Evolutionary conservation across 2,797 vertebrate species (phyloP), one percentile per base, ranked within the genome.

Genomic region (Prunella strophiata): DNA sequence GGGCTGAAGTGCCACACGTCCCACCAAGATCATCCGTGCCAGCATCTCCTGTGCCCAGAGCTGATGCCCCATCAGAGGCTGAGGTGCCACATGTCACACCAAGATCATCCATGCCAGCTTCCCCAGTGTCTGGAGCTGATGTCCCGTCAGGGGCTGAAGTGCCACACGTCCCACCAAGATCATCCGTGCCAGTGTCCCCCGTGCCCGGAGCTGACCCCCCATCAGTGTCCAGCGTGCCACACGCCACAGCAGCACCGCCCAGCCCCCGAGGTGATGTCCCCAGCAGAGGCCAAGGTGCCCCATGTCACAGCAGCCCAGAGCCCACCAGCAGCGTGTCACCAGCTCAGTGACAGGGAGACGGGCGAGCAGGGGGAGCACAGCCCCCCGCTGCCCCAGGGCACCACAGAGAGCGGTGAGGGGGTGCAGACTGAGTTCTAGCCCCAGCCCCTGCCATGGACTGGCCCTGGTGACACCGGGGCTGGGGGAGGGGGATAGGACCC

Each of bases 361-460:
- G 97, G 97, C 19, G 96, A 97, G 89, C 97, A 97, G 6, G 7
- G 40, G 10, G 4, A 40, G 40, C n/a, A 21, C 32, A 61, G 77
- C 22, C 55, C 61, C 13, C 72, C 16, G 0, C 89, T 45, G 93
- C 96, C 96, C 47, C 82, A 34, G 13, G 6, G 13, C 91, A 83
- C 25, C 12, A 57, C 75, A 17, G 54, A 94, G 95, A 93, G 97
- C 48, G 10, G 96, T 22, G 95, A 94, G 91, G 94, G 85, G 91
- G 84, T 97, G 91, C 98, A 98, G 97, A 98, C 98, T 9, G 97
- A 98, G 96, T 98, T 98, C 95, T 98, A 98, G 95, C 93, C 88
- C 21, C 7, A 3, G 7, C 51, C 26, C 45, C 36, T 5, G 2
- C 62, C n/a, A 2, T 9, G 80, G 91, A 95, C 92, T 91, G 88